Percentiles rank a stretch among this genome's conserved stretches.
phyloP scores from a whole-genome alignment of 2,113 vertebrate genomes.

The Hemicordylus capensis region DNA sequence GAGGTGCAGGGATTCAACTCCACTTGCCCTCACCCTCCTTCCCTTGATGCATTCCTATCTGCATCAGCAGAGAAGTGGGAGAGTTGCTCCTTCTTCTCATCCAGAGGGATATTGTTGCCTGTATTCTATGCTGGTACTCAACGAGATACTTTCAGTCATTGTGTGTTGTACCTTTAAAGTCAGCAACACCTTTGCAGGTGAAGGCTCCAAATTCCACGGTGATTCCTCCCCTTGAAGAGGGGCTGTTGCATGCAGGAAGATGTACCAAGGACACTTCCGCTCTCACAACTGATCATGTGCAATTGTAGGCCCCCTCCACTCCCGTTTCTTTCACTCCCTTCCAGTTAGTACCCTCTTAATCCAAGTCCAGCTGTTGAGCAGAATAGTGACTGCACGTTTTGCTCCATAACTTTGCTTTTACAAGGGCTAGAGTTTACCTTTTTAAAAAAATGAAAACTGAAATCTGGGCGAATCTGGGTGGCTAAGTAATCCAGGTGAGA shows the following conservation, averaged over 20 bases:
- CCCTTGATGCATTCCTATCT: neutral
- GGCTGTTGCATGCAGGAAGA: neutral
- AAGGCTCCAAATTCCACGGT: neutral
- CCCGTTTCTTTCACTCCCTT: neutral
- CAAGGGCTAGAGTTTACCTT: no score
- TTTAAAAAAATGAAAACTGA: no score
- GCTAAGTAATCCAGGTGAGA: no score
- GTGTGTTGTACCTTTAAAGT: neutral
- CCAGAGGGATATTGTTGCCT: neutral
- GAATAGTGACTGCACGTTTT: no score
- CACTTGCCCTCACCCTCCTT: conserved; percentile 6
- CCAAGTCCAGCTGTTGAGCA: no score
- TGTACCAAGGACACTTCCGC: neutral
- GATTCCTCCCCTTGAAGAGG: conserved; percentile 1
- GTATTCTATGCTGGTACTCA: neutral
- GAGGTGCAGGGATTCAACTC: neutral
- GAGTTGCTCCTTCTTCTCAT: neutral
- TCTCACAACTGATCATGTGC: neutral
- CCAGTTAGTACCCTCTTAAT: no score
- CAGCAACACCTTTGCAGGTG: neutral
- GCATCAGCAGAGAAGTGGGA: neutral
- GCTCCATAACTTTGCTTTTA: no score
- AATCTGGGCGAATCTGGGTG: no score
- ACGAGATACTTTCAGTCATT: neutral
- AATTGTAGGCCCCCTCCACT: no score